Evolutionary conservation across 1,140 invertebrate species (phyloP), one percentile per base, ranked within the genome.

Genomic region (Drosophila azteca): DNA sequence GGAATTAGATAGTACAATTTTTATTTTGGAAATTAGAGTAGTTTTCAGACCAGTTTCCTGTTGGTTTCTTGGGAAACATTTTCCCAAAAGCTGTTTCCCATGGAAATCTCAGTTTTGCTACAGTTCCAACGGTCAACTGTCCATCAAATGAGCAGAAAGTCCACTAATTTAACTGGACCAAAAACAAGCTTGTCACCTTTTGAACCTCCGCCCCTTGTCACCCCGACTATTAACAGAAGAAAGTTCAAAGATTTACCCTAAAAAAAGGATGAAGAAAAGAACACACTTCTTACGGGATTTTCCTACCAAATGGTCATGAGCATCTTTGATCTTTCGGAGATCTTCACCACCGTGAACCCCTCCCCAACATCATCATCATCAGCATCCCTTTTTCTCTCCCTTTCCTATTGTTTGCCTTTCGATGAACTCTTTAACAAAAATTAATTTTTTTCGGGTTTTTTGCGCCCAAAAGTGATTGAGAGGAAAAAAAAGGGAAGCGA

Each of bases 371-470:
- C 73, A 63, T 66, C 80, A 54, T 51, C 24, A 58, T 43, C 43
- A 41, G 48, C 55, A 84, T 62, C 67, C 77, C 72, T 71, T 71
- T 66, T 73, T 62, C 45, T 54, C 65, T 68, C 67, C 48, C 72
- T 73, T 70, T 39, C 31, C 7, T 59, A 44, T 35, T 24, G 1
- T 48, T 53, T 52, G 35, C 35, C 43, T 54, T 49, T 72, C 48
- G 31, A 54, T 53, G 75, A 88, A 87, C 82, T 87, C 82, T 85
- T 85, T 85, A 70, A 82, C 61, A 65, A 44, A 82, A 85, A 87
- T 71, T 71, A 67, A 78, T 53, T 75, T 78, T 79, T 79, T 72
- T 66, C 29, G 31, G 45, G 39, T 61, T 17, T 67, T 75, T 76
- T 68, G 17, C 53, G 64, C 82, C 74, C 82, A 85, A 87, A 85